Conservation (phyloP, 1,140 invertebrate genomes). For the Meloidogyne chitwoodi region DNA sequence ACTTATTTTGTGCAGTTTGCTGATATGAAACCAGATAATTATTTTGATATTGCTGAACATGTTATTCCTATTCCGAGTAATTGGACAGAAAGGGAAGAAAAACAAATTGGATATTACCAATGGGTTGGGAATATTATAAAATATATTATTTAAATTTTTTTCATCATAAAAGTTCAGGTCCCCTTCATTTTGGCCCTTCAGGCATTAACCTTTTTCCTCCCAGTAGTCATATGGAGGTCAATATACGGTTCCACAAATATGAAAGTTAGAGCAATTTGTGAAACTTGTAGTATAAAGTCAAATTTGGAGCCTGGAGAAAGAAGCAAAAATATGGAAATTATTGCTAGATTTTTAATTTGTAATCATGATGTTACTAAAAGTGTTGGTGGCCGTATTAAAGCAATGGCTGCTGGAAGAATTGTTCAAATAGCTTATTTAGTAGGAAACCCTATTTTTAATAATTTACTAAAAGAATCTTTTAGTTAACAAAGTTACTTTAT, state of each 20-base stretch:
- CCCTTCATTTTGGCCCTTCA: slow-evolving; percentile 62
- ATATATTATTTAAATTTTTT: not conserved
- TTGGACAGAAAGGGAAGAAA: slow-evolving; percentile 50
- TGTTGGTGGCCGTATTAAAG: slow-evolving; percentile 30
- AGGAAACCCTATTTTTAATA: not conserved
- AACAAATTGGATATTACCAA: slow-evolving; percentile 48
- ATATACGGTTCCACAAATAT: slow-evolving; percentile 51
- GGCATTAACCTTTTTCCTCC: slow-evolving; percentile 65
- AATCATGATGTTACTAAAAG: slow-evolving; percentile 43
- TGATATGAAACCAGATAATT: slow-evolving; percentile 52
- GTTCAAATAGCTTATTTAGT: slow-evolving; percentile 37
- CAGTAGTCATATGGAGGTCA: slow-evolving; percentile 62
- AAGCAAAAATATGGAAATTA: slow-evolving; percentile 41
- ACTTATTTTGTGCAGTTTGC: slow-evolving; percentile 58
- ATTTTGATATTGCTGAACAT: slow-evolving; percentile 52
- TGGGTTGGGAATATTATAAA: not conserved
- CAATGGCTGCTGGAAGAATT: slow-evolving; percentile 33
- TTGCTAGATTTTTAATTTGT: slow-evolving; percentile 47
- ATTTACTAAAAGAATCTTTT: slow-evolving; percentile 4
- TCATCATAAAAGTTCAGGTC: slow-evolving; percentile 64
- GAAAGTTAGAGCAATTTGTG: slow-evolving; percentile 56
- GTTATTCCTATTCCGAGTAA: slow-evolving; percentile 54
- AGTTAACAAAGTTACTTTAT: slow-evolving; percentile 51
- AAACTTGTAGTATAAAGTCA: slow-evolving; percentile 50
- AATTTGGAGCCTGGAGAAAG: slow-evolving; percentile 57